Percentiles rank a stretch among this genome's conserved stretches.
These are phyloP conservation scores for Chromobotia macracanthus DNA, from an alignment of 2,797 vertebrate genomes.

Conservation along the genomic window DNA sequence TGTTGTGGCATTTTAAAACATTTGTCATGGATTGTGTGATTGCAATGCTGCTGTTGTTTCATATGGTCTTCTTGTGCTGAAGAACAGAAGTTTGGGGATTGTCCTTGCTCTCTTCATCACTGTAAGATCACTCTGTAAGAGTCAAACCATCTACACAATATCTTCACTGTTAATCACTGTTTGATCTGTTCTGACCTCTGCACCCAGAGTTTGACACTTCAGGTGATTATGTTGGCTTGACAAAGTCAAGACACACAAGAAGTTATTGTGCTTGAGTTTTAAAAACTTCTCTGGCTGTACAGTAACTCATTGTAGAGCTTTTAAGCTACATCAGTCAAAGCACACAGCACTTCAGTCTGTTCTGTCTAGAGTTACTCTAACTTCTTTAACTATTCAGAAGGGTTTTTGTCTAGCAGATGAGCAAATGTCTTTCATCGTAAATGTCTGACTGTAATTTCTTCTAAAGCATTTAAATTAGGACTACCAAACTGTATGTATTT, in stretches of 20 bases:
- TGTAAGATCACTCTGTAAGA: conserved; percentile 4
- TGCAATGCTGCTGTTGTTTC: background rate
- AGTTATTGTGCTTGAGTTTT: too few species aligned
- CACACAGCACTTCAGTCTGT: background rate
- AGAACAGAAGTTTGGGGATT: background rate
- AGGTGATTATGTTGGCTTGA: background rate
- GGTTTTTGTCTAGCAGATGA: too few species aligned
- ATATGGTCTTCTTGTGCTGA: background rate
- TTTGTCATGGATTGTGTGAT: background rate
- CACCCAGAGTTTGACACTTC: conserved; percentile 1
- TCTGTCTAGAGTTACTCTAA: background rate
- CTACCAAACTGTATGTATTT: too few species aligned
- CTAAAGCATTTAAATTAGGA: background rate
- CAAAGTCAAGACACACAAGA: conserved; percentile 2
- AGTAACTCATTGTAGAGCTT: background rate
- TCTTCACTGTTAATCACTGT: background rate
- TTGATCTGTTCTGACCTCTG: conserved; percentile 21
- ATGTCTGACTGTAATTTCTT: background rate
- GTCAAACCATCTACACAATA: background rate
- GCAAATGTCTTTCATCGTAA: too few species aligned
- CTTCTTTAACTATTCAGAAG: background rate
- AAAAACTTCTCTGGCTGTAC: background rate
- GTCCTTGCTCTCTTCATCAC: conserved; percentile 1
- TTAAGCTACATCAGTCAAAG: background rate
- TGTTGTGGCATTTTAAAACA: too few species aligned